These are phyloP conservation scores for Apotomis capreana DNA, from an alignment of 2,888 invertebrate genomes.

Conservation along the genomic window DNA sequence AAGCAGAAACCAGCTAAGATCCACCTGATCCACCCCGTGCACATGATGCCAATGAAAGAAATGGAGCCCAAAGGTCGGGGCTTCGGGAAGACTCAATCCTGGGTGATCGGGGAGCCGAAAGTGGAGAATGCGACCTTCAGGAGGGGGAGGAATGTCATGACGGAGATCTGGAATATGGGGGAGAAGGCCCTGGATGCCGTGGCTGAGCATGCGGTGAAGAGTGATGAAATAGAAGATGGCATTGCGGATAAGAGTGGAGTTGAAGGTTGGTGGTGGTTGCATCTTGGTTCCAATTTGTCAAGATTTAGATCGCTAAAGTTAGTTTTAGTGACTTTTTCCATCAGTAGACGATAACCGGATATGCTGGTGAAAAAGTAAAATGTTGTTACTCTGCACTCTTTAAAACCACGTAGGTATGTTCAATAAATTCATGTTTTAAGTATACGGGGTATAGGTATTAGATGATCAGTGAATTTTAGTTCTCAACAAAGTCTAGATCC, in stretches of 20 bases:
- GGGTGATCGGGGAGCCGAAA: constrained; percentile 64
- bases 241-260: constrained; percentile 67
- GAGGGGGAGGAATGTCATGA: constrained; percentile 58
- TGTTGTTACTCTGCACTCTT: no score
- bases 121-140: constrained; percentile 43
- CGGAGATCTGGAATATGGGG: constrained; percentile 66
- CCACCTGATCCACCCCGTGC: constrained; percentile 67
- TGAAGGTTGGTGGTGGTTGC: constrained; percentile 69
- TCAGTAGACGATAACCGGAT: no score
- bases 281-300: constrained; percentile 3
- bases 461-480: no score
- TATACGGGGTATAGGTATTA: no score
- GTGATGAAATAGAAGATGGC: constrained; percentile 68
- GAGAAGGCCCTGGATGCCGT: constrained; percentile 66
- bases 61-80: constrained; percentile 69
- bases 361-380: no score
- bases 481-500: no score
- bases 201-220: constrained; percentile 69
- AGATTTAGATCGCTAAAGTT: no score
- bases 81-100: constrained; percentile 66
- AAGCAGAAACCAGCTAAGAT: constrained; percentile 72
- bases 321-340: no score
- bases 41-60: constrained; percentile 59
- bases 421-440: no score
- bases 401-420: no score